Conservation (phyloP, 2,888 invertebrate genomes). For the Drosophila picticornis region DNA sequence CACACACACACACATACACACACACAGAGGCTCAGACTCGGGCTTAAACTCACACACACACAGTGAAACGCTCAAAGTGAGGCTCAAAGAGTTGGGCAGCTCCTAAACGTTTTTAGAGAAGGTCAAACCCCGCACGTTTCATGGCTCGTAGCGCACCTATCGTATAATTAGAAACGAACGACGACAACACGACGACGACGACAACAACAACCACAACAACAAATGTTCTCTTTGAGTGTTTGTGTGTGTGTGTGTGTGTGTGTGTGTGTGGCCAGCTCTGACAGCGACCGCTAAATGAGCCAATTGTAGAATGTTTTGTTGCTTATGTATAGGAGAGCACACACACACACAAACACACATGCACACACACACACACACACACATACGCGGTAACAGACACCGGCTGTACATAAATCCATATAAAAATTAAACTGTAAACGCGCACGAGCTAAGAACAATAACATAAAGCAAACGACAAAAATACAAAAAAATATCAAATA, state of each 20-base stretch:
- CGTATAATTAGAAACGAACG: constrained; percentile 77
- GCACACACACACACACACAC: constrained; percentile 32
- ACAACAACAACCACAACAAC: constrained; percentile 28
- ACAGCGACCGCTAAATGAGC: constrained; percentile 68
- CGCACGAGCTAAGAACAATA: constrained; percentile 39
- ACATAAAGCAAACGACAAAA: constrained; percentile 28
- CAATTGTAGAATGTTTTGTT: constrained; percentile 70
- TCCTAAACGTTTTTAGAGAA: constrained; percentile 69
- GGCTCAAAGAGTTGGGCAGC: constrained; percentile 58
- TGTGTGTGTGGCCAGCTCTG: constrained; percentile 30
- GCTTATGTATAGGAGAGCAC: constrained; percentile 44
- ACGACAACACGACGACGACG: constrained; percentile 63
- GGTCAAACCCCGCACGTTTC: constrained; percentile 81
- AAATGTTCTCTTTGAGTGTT: constrained; percentile 8
- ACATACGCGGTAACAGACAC: constrained; percentile 19
- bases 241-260: constrained; percentile 15
- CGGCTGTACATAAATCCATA: constrained; percentile 8
- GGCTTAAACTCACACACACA: constrained; percentile 2
- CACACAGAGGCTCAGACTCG: constrained; percentile 7
- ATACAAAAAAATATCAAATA: constrained; percentile 13
- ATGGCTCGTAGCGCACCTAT: constrained; percentile 80
- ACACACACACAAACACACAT: constrained; percentile 20
- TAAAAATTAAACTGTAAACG: constrained; percentile 40
- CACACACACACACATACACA: constrained; percentile 8
- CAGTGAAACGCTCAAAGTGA: constrained; percentile 2